Percentiles rank a stretch among this genome's conserved stretches.
Conservation (phyloP, 2,113 vertebrate species). For the Halcyon malimbica region DNA sequence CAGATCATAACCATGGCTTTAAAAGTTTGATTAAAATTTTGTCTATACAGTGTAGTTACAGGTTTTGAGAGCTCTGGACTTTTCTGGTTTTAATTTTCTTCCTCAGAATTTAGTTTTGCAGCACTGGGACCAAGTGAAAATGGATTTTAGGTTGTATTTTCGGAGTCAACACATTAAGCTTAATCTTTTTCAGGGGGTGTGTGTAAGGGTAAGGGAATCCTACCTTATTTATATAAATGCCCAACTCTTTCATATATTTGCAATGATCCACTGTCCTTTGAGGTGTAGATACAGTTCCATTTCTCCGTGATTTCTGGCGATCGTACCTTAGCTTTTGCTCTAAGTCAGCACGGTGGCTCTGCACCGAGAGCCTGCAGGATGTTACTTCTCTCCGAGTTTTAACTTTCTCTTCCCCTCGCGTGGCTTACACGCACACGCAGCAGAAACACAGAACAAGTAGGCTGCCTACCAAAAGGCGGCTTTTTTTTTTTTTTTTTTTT, state of each 20-base stretch:
- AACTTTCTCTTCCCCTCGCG: constrained; percentile 21
- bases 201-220: neutral
- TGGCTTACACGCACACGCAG: constrained; percentile 19
- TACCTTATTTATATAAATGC: neutral
- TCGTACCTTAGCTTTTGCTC: neutral
- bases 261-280: neutral
- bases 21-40: constrained; percentile 73
- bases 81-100: neutral
- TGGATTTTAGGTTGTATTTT: constrained; percentile 10
- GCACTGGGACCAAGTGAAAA: neutral
- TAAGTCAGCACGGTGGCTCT: neutral
- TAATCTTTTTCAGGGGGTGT: neutral
- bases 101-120: neutral
- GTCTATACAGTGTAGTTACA: constrained; percentile 12
- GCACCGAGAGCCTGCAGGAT: constrained; percentile 11
- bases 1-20: constrained; percentile 62
- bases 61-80: constrained; percentile 41
- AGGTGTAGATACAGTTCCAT: neutral
- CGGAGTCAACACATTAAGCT: neutral
- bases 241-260: neutral
- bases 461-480: constrained; percentile 56
- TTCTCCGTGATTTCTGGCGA: neutral
- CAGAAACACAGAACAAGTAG: constrained; percentile 49
- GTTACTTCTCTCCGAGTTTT: constrained; percentile 41
- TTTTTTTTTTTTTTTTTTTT: neutral